phyloP scores from a whole-genome alignment of 2,888 invertebrate genomes.

The Nemurella pictetii region DNA sequence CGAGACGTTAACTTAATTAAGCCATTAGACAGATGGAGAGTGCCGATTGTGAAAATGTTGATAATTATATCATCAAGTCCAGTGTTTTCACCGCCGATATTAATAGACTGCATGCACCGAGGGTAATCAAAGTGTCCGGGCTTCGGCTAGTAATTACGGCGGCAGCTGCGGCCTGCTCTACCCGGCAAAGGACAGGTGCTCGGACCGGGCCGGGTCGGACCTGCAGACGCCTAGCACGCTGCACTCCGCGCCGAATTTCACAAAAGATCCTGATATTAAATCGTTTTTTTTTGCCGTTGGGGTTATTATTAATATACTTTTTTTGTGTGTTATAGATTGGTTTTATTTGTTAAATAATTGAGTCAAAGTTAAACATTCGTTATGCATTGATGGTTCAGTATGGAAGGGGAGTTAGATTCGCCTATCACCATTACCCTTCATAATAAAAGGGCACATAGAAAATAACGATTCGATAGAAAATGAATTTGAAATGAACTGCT shows the following conservation, averaged over 20 bases:
- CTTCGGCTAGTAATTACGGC: not conserved
- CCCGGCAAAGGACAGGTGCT: slow-evolving; percentile 8
- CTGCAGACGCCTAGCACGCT: not conserved
- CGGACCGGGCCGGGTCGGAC: not conserved
- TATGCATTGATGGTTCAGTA: not conserved
- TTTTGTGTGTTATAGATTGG: not conserved
- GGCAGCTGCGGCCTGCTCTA: not conserved
- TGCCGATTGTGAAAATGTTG: not conserved
- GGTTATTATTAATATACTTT: not conserved
- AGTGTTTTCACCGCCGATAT: slow-evolving; percentile 7
- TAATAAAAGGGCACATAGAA: no score
- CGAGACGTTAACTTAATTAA: slow-evolving; percentile 1
- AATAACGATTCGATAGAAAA: not conserved
- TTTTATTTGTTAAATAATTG: not conserved
- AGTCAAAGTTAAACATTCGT: not conserved
- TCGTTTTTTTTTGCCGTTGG: not conserved
- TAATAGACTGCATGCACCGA: not conserved
- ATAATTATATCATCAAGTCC: slow-evolving; percentile 10
- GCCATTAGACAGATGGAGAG: slow-evolving; percentile 11
- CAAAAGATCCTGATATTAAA: slow-evolving; percentile 6
- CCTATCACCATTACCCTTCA: no score
- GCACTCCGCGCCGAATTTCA: not conserved
- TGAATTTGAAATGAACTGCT: not conserved
- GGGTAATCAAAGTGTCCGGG: slow-evolving; percentile 18
- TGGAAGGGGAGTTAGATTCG: no score